Conservation (phyloP, 2,888 invertebrate species). For the Microplitis manilae region DNA sequence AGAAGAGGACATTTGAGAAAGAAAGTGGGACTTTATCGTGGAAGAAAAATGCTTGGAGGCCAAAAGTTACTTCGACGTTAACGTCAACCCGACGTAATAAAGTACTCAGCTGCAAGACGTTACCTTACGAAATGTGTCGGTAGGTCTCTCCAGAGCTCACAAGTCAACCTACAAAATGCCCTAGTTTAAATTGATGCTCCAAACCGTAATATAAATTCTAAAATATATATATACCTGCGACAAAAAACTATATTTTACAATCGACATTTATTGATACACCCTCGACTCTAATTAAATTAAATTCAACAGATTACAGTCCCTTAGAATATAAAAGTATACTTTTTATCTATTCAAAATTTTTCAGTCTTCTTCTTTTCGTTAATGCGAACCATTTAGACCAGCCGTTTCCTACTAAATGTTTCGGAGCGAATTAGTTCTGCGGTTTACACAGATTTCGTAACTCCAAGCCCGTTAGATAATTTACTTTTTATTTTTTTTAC, state of each 20-base stretch:
- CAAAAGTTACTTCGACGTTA: constrained; percentile 49
- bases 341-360: constrained; percentile 16
- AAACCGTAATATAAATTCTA: constrained; percentile 15
- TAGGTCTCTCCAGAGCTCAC: constrained; percentile 38
- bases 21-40: constrained; percentile 44
- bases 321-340: no score
- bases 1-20: constrained; percentile 17
- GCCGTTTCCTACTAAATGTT: constrained; percentile 31
- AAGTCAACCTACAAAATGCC: constrained; percentile 15
- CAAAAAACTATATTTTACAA: not conserved
- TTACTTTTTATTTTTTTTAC: constrained; percentile 17
- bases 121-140: constrained; percentile 35
- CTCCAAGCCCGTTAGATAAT: constrained; percentile 19
- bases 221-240: not conserved
- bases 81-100: constrained; percentile 50
- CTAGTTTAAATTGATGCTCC: constrained; percentile 26
- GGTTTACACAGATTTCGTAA: constrained; percentile 44
- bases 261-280: not conserved
- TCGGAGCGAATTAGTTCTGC: constrained; percentile 53
- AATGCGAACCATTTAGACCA: constrained; percentile 38
- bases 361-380: constrained; percentile 31
- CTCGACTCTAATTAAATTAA: constrained; percentile 4
- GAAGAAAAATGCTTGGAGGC: constrained; percentile 10
- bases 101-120: constrained; percentile 41
- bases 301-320: not conserved